Percentiles rank a stretch among this genome's conserved stretches.
Conservation (phyloP, 2,113 vertebrate species). For the Speoplatyrhinus poulsoni region DNA sequence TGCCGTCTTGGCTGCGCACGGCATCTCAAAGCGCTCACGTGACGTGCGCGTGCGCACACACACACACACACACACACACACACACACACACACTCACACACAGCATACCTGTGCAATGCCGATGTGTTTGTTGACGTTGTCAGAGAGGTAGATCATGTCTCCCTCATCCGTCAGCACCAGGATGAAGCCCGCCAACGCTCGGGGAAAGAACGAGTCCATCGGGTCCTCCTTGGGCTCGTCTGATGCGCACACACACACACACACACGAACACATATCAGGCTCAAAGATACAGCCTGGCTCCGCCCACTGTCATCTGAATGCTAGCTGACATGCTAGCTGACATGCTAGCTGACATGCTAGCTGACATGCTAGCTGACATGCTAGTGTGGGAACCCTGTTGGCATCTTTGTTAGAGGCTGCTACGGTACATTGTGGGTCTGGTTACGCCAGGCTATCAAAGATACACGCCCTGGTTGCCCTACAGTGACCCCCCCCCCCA, state of each 20-base stretch:
- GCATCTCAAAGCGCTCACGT: not conserved
- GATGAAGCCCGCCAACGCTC: slow-evolving; percentile 84
- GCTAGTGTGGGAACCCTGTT: no score
- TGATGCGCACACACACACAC: not conserved
- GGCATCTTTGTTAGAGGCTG: no score
- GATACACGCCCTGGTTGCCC: no score
- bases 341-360: no score
- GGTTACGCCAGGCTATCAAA: no score
- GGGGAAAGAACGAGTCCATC: slow-evolving; percentile 80
- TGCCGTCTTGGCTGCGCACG: not conserved
- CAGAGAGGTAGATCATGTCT: slow-evolving; percentile 88
- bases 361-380: no score
- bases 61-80: not conserved
- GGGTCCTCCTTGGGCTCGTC: slow-evolving; percentile 62
- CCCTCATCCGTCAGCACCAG: slow-evolving; percentile 86
- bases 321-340: no score
- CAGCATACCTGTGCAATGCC: slow-evolving; percentile 83
- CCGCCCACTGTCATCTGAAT: no score
- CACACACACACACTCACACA: not conserved
- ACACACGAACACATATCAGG: not conserved
- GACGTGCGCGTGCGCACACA: no score
- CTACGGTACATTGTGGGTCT: no score
- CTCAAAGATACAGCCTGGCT: no score
- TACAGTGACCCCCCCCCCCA: no score
- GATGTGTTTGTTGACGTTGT: slow-evolving; percentile 85